Conservation (phyloP, 2,888 invertebrate species). For the Drosophila anceps region DNA sequence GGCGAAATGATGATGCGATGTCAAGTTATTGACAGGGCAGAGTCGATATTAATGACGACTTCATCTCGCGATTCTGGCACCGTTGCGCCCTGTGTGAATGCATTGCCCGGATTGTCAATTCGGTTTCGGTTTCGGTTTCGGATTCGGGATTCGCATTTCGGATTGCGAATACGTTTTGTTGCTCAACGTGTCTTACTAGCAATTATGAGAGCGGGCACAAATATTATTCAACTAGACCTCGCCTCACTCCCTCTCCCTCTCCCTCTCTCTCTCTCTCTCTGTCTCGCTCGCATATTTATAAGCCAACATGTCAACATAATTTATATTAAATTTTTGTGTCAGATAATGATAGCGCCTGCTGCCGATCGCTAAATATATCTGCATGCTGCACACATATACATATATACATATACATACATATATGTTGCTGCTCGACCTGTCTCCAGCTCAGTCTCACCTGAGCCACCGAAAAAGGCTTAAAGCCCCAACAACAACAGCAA, state of each 20-base stretch:
- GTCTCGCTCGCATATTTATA: constrained; percentile 71
- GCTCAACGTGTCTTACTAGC: constrained; percentile 66
- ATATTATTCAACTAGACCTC: constrained; percentile 53
- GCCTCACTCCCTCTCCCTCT: background rate
- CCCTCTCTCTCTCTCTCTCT: background rate
- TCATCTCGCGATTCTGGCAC: constrained; percentile 66
- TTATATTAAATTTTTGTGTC: constrained; percentile 83
- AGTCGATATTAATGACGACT: constrained; percentile 82
- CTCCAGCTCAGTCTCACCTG: constrained; percentile 30
- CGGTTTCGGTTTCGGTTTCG: too few species aligned
- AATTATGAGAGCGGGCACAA: constrained; percentile 49
- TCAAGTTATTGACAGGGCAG: constrained; percentile 78
- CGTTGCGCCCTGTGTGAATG: constrained; percentile 23
- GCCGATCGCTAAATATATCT: constrained; percentile 56
- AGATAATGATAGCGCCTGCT: constrained; percentile 82
- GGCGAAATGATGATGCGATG: constrained; percentile 73
- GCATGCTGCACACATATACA: constrained; percentile 23
- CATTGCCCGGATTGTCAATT: constrained; percentile 8
- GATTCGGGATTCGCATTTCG: constrained; percentile 12
- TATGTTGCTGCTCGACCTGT: constrained; percentile 28
- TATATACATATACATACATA: background rate
- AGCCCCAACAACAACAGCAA: constrained; percentile 11
- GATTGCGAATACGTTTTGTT: constrained; percentile 54
- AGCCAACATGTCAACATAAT: constrained; percentile 84
- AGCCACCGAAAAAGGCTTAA: constrained; percentile 37